Evolutionary conservation across 1,140 invertebrate species (phyloP), one percentile per base, ranked within the genome.

Genomic region (Cyphomyrmex costatus): DNA sequence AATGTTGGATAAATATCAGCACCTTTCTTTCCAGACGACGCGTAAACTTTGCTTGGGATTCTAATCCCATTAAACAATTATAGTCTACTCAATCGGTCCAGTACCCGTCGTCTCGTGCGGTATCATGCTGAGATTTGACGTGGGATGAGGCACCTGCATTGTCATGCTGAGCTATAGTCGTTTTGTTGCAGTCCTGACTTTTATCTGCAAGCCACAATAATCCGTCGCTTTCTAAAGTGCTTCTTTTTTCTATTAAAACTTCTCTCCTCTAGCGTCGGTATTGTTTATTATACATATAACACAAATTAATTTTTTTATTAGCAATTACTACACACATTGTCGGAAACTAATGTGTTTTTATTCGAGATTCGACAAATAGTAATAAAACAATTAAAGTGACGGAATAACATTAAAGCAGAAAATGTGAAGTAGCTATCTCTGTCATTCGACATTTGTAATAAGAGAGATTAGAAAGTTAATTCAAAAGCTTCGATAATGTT

Each of bases 131-230:
- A 91, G 94, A 94, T 95, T 95, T 94, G 94, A 95, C 94, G 92
- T 95, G 88, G 94, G 93, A 95, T 94, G 92, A 94, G 93, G 93
- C 94, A 95, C 94, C 94, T 95, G 94, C 94, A 95, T 94, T 95
- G 94, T 95, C 94, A 95, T 95, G 92, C 93, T 92, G 90, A 93
- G 91, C 90, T 91, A 86, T 79, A 88, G 86, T 90, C 92, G 92
- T 92, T 90, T 79, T 68, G 85, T 83, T 87, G 86, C 77, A 87
- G 87, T 82, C 78, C 70, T 66, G 30, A 42, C 86, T 90, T 89
- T 90, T 90, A 90, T 90, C 89, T 80, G 88, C 79, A 51, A 90
- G 85, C 85, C 86, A 89, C 88, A 89, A 87, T 86, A 86, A 84
- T 60, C 58, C 73, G 51, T 79, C 88, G 58, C 49, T 49, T 73